Evolutionary conservation across 2,113 vertebrate genomes (phyloP).

Genomic region (Odocoileus hemionus): DNA sequence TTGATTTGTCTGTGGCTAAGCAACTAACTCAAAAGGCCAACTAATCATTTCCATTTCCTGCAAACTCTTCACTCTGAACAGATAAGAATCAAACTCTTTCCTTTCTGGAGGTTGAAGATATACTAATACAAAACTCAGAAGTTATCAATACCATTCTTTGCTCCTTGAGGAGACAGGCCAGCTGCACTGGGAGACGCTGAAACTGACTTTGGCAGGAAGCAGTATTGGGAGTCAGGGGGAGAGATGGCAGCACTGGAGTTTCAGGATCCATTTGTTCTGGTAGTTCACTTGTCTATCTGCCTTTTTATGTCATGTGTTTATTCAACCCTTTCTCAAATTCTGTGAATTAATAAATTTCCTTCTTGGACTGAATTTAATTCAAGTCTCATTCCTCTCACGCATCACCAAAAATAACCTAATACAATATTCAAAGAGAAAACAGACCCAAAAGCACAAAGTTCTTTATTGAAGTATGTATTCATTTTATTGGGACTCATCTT

Average conservation of each 20-base stretch:
- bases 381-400: not conserved
- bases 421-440: not conserved
- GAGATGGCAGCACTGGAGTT: not conserved
- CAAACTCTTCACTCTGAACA: not conserved
- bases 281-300: not conserved
- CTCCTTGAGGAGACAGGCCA: not conserved
- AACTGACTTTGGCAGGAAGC: not conserved
- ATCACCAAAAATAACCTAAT: not conserved
- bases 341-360: not conserved
- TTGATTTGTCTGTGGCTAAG: not conserved
- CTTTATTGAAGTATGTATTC: not conserved
- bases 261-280: not conserved
- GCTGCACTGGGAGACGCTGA: not conserved
- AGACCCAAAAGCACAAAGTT: not conserved
- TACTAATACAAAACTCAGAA: not conserved
- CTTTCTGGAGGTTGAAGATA: not conserved
- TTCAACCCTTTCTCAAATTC: not conserved
- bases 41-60: not conserved
- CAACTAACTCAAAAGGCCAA: not conserved
- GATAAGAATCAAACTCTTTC: not conserved
- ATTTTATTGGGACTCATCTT: not conserved
- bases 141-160: not conserved
- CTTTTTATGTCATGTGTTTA: not conserved
- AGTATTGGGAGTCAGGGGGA: not conserved
- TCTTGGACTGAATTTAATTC: not conserved